A percentile compares a stretch with the other conserved stretches of the same genome.
Conservation (phyloP, 2,113 vertebrate genomes). For the Cromileptes altivelis region DNA sequence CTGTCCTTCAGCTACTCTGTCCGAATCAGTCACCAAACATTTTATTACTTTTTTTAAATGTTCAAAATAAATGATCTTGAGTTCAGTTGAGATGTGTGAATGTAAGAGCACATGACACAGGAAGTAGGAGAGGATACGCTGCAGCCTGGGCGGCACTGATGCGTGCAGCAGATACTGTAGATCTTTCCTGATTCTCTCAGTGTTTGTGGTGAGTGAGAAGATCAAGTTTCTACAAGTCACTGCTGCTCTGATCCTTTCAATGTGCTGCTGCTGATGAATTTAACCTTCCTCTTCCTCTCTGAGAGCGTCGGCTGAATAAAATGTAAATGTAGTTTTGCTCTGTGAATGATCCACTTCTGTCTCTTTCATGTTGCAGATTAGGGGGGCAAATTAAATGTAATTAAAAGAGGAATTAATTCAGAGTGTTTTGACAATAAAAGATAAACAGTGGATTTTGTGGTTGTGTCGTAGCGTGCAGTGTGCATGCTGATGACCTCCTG, state of each 20-base stretch:
- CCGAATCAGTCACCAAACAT: too few species aligned
- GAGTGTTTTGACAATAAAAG: slow-evolving; percentile 46
- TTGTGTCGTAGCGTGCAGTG: slow-evolving; percentile 18
- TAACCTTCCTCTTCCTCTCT: neutral
- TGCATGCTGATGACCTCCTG: slow-evolving; percentile 63
- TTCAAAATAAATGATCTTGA: too few species aligned
- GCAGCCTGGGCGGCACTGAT: slow-evolving; percentile 9
- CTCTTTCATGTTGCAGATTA: slow-evolving; percentile 22
- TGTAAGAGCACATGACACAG: neutral
- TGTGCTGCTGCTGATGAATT: neutral
- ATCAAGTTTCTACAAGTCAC: neutral
- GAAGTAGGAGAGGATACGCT: slow-evolving; percentile 23
- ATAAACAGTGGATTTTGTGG: slow-evolving; percentile 38
- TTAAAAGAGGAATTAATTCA: slow-evolving; percentile 44
- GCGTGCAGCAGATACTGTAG: slow-evolving; percentile 28
- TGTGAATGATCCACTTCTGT: neutral
- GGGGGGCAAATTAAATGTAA: neutral
- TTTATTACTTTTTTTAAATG: too few species aligned
- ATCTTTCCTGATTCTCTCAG: neutral
- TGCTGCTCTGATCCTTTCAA: slow-evolving; percentile 3
- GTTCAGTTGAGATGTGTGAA: neutral
- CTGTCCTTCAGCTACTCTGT: too few species aligned
- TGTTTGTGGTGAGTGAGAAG: neutral
- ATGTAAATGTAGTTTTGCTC: neutral
- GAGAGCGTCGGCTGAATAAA: slow-evolving; percentile 6